A percentile compares a stretch with the other conserved stretches of the same genome.
These are phyloP conservation scores for Drosophila colorata DNA, from an alignment of 2,888 invertebrate species.

Conservation along the genomic window DNA sequence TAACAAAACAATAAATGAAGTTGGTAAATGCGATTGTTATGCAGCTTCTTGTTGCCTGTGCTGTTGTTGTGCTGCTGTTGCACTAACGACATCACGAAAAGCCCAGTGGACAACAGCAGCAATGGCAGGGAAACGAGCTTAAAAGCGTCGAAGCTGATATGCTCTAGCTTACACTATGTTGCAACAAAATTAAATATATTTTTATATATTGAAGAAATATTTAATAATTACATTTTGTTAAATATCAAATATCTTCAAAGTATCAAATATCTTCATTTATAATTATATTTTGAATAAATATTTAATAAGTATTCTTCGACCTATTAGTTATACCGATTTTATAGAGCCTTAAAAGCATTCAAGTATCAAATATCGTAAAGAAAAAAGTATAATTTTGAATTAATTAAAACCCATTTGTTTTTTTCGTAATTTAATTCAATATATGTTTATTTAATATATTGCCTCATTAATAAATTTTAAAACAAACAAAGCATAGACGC, in stretches of 20 bases:
- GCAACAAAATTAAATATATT: too few species aligned
- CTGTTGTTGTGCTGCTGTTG: conserved; percentile 9
- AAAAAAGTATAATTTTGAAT: too few species aligned
- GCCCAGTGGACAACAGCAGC: conserved; percentile 33
- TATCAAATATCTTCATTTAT: too few species aligned
- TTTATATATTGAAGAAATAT: too few species aligned
- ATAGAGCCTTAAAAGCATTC: too few species aligned
- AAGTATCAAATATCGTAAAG: too few species aligned
- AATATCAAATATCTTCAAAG: too few species aligned
- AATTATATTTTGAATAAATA: too few species aligned
- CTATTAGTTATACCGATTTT: background rate
- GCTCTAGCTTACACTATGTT: conserved; percentile 13
- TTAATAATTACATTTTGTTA: too few species aligned
- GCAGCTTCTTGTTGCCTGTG: conserved; percentile 33
- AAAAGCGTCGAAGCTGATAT: conserved; percentile 29
- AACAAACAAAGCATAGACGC: background rate
- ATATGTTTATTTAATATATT: too few species aligned
- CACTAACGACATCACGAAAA: conserved; percentile 41
- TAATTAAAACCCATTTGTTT: too few species aligned
- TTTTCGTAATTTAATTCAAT: too few species aligned
- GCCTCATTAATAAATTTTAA: background rate
- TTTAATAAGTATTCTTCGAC: background rate
- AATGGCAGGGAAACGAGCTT: background rate
- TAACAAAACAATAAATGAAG: conserved; percentile 81
- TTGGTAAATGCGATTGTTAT: conserved; percentile 78